These are phyloP conservation scores for Drosophila eugracilis DNA, from an alignment of 1,140 invertebrate genomes.

Conservation along the genomic window DNA sequence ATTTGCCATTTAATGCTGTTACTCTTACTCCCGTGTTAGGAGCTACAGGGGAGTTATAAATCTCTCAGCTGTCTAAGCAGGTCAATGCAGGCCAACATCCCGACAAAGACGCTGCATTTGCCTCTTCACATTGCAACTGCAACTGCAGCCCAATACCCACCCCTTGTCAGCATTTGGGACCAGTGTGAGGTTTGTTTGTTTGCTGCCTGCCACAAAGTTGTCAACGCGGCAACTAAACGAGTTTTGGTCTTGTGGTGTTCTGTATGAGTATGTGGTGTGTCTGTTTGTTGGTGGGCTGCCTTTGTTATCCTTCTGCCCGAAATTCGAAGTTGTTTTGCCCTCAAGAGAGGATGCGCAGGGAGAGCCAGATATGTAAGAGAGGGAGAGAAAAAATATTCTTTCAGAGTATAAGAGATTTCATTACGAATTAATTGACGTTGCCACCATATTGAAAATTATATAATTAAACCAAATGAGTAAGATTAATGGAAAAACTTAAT, in stretches of 20 bases:
- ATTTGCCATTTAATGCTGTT: conserved; percentile 57
- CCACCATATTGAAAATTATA: conserved; percentile 35
- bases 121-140: conserved; percentile 33
- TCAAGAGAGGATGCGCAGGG: conserved; percentile 2
- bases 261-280: conserved; percentile 50
- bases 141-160: conserved; percentile 1
- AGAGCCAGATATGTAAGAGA: conserved; percentile 2
- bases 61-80: conserved; percentile 62
- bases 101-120: conserved; percentile 44
- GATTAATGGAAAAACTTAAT: too few species aligned
- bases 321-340: conserved; percentile 40
- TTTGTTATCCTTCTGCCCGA: conserved; percentile 41
- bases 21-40: conserved; percentile 4
- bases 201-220: conserved; percentile 71
- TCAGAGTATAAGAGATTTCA: conserved; percentile 10
- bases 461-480: too few species aligned
- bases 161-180: conserved; percentile 24
- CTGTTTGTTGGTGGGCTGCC: conserved; percentile 19
- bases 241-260: conserved; percentile 66
- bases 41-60: conserved; percentile 45
- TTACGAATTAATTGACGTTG: conserved; percentile 4
- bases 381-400: neutral
- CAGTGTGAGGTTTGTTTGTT: conserved; percentile 37
- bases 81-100: conserved; percentile 64
- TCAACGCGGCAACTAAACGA: conserved; percentile 71